Conservation (phyloP, 2,888 invertebrate species). For the Litoditis marina region DNA sequence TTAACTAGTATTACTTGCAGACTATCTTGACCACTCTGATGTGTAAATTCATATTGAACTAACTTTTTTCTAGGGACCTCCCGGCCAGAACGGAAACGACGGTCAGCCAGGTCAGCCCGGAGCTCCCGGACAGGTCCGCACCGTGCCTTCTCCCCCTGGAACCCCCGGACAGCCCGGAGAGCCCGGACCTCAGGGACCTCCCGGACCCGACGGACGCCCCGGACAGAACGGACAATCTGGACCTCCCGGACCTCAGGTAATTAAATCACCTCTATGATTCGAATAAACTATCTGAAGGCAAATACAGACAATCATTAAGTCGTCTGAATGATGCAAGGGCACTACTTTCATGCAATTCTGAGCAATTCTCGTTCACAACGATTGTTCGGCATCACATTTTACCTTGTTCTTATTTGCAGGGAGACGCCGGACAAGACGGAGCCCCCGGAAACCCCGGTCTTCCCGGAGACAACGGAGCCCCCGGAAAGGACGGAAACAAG, state of each 20-base stretch:
- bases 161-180: slow-evolving; percentile 51
- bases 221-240: slow-evolving; percentile 40
- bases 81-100: slow-evolving; percentile 48
- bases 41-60: too few relatives aligned
- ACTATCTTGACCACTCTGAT: too few relatives aligned
- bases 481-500: slow-evolving; percentile 42
- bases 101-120: slow-evolving; percentile 52
- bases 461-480: slow-evolving; percentile 40
- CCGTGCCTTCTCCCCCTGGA: slow-evolving; percentile 46
- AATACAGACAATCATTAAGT: too few relatives aligned
- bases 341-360: too few relatives aligned
- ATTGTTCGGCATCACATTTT: too few relatives aligned
- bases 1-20: too few relatives aligned
- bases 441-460: slow-evolving; percentile 44
- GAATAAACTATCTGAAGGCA: too few relatives aligned
- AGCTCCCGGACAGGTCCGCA: slow-evolving; percentile 44
- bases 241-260: slow-evolving; percentile 47
- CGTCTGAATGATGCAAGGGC: too few relatives aligned
- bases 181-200: slow-evolving; percentile 44
- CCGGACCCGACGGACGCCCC: slow-evolving; percentile 46
- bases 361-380: too few relatives aligned
- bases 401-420: too few relatives aligned
- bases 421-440: slow-evolving; percentile 47
- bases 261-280: too few relatives aligned
- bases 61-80: too few relatives aligned